Evolutionary conservation across 2,113 vertebrate genomes (phyloP).

Genomic region (Odontophorus gujanensis): DNA sequence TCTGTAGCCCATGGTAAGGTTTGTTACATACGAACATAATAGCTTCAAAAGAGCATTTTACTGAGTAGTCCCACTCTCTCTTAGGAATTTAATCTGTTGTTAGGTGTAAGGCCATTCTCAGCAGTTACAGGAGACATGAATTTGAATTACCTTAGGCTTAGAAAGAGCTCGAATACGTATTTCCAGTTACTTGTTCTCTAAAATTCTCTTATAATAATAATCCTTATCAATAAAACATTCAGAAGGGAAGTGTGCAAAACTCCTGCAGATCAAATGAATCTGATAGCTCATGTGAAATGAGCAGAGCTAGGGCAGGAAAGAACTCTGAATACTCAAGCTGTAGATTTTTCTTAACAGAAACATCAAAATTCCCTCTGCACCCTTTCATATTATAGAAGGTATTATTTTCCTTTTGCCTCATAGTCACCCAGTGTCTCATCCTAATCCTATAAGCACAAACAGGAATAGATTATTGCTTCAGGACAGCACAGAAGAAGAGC

Average conservation of each 20-base stretch:
- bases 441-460: background rate
- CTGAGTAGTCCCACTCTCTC: background rate
- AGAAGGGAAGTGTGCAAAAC: background rate
- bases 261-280: background rate
- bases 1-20: background rate
- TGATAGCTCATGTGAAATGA: background rate
- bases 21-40: background rate
- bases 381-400: background rate
- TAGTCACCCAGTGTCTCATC: accelerated
- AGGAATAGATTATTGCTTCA: background rate
- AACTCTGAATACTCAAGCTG: background rate
- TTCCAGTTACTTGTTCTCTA: background rate
- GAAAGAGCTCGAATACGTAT: background rate
- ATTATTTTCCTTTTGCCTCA: background rate
- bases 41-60: background rate
- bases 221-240: background rate
- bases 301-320: background rate
- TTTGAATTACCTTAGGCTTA: background rate
- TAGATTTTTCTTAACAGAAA: background rate
- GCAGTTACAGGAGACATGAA: background rate
- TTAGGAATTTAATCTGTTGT: background rate
- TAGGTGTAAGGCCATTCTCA: background rate
- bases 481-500: background rate
- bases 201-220: background rate
- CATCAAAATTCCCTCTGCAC: background rate